Percentiles rank a stretch among this genome's conserved stretches.
phyloP scores from a whole-genome alignment of 2,888 invertebrate genomes.

The Mesorhabditis sp. region DNA sequence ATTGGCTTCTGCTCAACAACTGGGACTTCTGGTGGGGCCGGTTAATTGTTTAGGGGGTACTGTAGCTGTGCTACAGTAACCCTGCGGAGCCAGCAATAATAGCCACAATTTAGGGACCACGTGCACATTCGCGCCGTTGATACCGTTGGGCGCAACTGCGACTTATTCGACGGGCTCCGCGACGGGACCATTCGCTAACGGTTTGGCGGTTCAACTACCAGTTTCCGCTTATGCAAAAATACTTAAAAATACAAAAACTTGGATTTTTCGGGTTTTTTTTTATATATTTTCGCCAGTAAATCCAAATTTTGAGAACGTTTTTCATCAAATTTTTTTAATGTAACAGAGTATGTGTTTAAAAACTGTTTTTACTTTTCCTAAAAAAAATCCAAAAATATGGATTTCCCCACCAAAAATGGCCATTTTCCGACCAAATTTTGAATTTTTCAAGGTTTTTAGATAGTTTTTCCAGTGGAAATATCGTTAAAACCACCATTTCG shows the following conservation, averaged over 20 bases:
- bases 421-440: too few relatives aligned
- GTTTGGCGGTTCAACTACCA: not conserved
- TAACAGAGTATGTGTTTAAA: too few relatives aligned
- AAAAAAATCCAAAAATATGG: too few relatives aligned
- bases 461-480: too few relatives aligned
- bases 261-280: not conserved
- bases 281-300: not conserved
- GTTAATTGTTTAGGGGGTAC: not conserved
- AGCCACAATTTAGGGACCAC: not conserved
- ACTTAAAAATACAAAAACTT: not conserved
- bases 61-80: not conserved
- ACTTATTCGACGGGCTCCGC: constrained; percentile 21
- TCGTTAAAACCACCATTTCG: too few relatives aligned
- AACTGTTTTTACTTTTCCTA: too few relatives aligned
- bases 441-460: too few relatives aligned
- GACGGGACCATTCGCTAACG: constrained; percentile 19
- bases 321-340: too few relatives aligned
- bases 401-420: too few relatives aligned
- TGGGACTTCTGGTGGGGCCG: not conserved
- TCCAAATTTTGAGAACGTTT: too few relatives aligned
- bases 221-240: not conserved
- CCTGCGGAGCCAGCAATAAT: not conserved
- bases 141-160: constrained; percentile 22
- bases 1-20: not conserved
- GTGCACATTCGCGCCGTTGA: constrained; percentile 23